phyloP scores from a whole-genome alignment of 2,797 vertebrate species.

The Dipus sagitta region DNA sequence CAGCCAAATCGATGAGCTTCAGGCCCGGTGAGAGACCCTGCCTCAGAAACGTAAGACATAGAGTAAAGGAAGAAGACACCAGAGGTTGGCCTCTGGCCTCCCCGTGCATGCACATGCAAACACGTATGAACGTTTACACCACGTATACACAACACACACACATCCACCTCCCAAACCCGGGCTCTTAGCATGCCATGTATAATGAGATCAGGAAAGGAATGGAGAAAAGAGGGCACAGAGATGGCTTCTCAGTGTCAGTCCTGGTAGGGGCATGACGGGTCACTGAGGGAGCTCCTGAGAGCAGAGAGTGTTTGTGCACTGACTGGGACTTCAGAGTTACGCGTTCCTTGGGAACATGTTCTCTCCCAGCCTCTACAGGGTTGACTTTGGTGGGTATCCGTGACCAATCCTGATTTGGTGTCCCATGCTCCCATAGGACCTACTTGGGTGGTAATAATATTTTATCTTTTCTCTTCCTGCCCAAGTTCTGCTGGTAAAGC shows the following conservation, averaged over 20 bases:
- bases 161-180: not conserved
- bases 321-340: not conserved
- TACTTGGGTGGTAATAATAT: not conserved
- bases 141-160: too few species aligned
- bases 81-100: too few species aligned
- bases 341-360: not conserved
- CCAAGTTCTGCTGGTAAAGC: constrained; percentile 54
- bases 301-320: not conserved
- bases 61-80: too few species aligned
- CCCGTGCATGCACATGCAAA: too few species aligned
- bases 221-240: not conserved
- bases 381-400: too few species aligned
- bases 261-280: not conserved
- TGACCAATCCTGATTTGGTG: not conserved
- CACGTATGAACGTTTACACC: too few species aligned
- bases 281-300: not conserved
- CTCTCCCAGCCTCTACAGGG: not conserved
- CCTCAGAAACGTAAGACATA: too few species aligned
- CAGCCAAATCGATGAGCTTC: too few species aligned
- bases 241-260: not conserved
- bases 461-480: constrained; percentile 14
- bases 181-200: not conserved
- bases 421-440: not conserved
- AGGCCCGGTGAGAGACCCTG: too few species aligned
- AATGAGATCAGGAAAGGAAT: not conserved